Base-by-base conservation (phyloP, 2,888 invertebrate genomes). In the Dendrolimus houi region DNA sequence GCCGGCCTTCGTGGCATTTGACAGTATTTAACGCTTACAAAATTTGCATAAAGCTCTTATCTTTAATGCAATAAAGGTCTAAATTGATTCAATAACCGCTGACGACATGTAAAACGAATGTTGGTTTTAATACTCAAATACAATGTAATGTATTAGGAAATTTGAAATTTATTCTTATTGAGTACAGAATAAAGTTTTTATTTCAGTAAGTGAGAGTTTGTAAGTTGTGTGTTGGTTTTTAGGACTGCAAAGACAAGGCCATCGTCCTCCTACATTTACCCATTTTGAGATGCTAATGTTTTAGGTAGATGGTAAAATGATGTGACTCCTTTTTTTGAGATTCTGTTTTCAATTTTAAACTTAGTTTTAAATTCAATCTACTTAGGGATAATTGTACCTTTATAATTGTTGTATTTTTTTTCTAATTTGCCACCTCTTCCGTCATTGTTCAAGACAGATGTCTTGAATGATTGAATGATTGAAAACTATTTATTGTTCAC, bases 191-290 rank as follows among this genome's bases (percentile, higher is more conserved):
- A 47, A 47, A 12, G 47, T 47, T 6, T 9, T 10, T 10, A 47
- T 47, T 47, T 47, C 9, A 10, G 47, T 47, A 47, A 47, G 29
- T 56, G 52, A n/a, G 40, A 47, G 29, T 57, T 56, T 56, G 0
- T 0, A 12, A 57, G 40, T 13, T 53, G 40, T 8, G 6, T 52
- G 53, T 53, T 47, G 47, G 47, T 47, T 9, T 47, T 47, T 47
- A 47, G 47, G 47, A 47, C 47, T 47, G 9, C 9, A 47, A 47
- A 47, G 29, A 68, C 85, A 85, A 87, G 87, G 87, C 72, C 78
- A 63, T 62, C 84, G 66, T 65, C 84, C 78, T 79, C 86, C 85
- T 77, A 86, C 87, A 65, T 72, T 63, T 62, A 64, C 64, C 81
- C 82, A 81, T 78, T 80, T 72, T 69, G 70, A 65, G 71, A 81